phyloP scores from a whole-genome alignment of 2,888 invertebrate genomes.

The Pteria penguin region DNA sequence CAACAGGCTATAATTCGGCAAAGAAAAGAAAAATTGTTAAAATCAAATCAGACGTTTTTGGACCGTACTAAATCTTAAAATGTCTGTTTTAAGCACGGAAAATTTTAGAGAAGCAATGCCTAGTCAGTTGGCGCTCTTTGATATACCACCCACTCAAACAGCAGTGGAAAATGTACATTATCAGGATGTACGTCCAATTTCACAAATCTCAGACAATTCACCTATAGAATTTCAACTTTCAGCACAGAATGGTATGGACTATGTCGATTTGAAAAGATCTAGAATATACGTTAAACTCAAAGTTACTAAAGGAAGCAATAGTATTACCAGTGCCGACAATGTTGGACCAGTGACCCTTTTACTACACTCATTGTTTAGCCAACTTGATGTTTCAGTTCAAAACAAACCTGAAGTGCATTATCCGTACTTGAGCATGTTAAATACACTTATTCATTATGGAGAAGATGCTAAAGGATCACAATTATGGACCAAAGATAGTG shows the following conservation, averaged over 20 bases:
- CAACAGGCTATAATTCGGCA: background rate
- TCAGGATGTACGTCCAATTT: conserved; percentile 41
- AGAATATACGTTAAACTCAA: conserved; percentile 31
- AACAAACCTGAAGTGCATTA: conserved; percentile 8
- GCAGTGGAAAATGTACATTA: conserved; percentile 40
- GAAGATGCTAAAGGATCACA: conserved; percentile 11
- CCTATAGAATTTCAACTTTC: conserved; percentile 42
- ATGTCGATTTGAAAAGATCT: conserved; percentile 38
- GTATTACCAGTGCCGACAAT: conserved; percentile 1
- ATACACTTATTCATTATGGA: background rate
- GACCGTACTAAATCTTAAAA: conserved; percentile 2
- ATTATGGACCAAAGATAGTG: conserved; percentile 6
- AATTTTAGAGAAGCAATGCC: conserved; percentile 20
- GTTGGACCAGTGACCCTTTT: conserved; percentile 24
- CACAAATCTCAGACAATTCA: conserved; percentile 25
- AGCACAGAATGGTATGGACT: conserved; percentile 45
- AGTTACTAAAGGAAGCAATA: conserved; percentile 24
- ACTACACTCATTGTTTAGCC: conserved; percentile 9
- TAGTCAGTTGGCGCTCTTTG: conserved; percentile 37
- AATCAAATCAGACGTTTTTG: conserved; percentile 20
- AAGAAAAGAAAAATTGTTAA: background rate
- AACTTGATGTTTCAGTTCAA: conserved; percentile 24
- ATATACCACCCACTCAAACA: conserved; percentile 41
- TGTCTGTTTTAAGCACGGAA: background rate
- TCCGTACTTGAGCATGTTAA: background rate